Evolutionary conservation across 2,113 vertebrate genomes (phyloP).

Genomic region (Thalassarche chlororhynchos): DNA sequence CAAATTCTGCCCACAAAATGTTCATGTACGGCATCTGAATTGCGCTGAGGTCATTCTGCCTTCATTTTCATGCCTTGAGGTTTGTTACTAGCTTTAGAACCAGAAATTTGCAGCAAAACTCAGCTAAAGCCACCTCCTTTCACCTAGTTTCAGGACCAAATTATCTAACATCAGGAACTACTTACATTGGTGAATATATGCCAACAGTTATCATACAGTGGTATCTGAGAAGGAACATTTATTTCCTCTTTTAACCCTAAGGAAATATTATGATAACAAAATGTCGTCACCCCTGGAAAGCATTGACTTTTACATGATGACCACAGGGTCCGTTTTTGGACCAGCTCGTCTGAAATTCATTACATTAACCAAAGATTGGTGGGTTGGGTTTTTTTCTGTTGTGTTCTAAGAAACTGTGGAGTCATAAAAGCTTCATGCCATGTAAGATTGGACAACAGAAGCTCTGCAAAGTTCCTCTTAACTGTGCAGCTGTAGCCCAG

Average conservation of each 20-base stretch:
- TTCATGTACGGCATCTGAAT: constrained; percentile 11
- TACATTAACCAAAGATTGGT: neutral
- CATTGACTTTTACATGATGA: neutral
- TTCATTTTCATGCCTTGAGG: constrained; percentile 37
- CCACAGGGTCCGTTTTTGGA: constrained; percentile 21
- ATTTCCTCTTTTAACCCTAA: constrained; percentile 38
- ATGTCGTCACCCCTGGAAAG: neutral
- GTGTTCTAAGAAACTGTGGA: neutral
- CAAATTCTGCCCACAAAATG: constrained; percentile 46
- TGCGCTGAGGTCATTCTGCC: constrained; percentile 39
- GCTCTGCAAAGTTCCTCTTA: neutral
- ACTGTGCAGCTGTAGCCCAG: neutral
- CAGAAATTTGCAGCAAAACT: constrained; percentile 5
- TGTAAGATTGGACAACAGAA: neutral
- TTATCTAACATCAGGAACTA: neutral
- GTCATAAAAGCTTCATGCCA: neutral
- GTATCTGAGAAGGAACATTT: constrained; percentile 4
- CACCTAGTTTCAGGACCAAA: constrained; percentile 6
- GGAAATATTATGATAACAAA: constrained; percentile 39
- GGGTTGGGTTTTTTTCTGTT: neutral
- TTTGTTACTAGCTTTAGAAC: constrained; percentile 34
- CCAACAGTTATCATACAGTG: neutral
- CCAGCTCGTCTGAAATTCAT: constrained; percentile 29
- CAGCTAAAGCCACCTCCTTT: constrained; percentile 13
- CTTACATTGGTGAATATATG: neutral